Conservation (phyloP, 2,113 vertebrate species). For the Microcebus griseorufus region DNA sequence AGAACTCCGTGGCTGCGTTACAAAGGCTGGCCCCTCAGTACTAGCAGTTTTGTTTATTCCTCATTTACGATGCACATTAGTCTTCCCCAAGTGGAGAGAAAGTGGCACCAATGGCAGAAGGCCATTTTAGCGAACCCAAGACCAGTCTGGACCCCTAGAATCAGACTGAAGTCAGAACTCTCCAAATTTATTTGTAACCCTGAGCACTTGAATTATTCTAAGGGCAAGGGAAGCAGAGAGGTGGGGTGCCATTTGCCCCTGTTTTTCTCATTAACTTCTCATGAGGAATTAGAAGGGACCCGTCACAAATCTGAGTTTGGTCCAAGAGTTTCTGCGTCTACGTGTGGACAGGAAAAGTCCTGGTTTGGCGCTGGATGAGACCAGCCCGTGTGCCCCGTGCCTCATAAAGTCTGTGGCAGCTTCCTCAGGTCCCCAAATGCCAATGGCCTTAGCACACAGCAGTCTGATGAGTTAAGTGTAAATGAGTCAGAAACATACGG, state of each 20-base stretch:
- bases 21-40: background rate
- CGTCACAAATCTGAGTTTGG: background rate
- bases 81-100: background rate
- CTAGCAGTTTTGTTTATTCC: background rate
- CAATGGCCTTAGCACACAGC: background rate
- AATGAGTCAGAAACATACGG: constrained; percentile 58
- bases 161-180: background rate
- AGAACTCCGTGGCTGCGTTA: background rate
- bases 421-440: background rate
- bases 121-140: background rate
- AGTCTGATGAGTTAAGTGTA: background rate
- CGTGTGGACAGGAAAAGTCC: accelerated
- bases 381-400: background rate
- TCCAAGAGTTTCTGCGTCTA: background rate
- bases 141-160: background rate
- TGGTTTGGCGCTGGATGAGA: background rate
- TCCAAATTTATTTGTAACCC: background rate
- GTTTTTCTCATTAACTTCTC: constrained; percentile 39
- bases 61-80: background rate
- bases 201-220: background rate
- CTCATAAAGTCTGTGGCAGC: background rate
- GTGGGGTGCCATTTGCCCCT: background rate
- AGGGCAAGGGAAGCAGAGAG: background rate
- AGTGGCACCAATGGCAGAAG: background rate
- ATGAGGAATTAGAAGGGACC: background rate